These are phyloP conservation scores for Ceyx melanurus DNA, from an alignment of 2,113 vertebrate genomes.

Conservation along the genomic window DNA sequence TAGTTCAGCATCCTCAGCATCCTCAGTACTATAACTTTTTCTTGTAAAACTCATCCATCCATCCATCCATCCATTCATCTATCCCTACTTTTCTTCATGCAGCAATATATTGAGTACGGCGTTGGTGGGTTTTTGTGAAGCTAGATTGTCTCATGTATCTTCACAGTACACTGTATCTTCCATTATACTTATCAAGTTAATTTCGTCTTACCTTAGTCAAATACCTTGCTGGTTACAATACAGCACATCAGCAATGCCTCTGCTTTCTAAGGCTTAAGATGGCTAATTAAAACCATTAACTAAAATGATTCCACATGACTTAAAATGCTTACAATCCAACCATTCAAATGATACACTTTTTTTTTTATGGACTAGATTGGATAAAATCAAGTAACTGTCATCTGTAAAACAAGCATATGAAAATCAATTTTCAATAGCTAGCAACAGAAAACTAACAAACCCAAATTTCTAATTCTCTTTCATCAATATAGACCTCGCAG, in stretches of 20 bases:
- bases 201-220: background rate
- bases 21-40: background rate
- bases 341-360: background rate
- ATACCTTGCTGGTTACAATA: background rate
- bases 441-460: background rate
- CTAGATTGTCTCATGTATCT: background rate
- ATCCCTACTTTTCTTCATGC: background rate
- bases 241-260: background rate
- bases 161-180: background rate
- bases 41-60: background rate
- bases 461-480: background rate
- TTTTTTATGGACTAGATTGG: background rate
- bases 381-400: background rate
- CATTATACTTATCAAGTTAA: background rate
- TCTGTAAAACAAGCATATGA: background rate
- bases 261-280: background rate
- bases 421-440: background rate
- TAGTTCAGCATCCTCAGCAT: background rate
- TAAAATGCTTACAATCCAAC: background rate
- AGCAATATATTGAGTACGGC: background rate
- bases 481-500: background rate
- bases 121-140: rapidly evolving
- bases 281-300: background rate
- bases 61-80: too few relatives aligned
- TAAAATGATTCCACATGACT: background rate